Base-by-base conservation (phyloP, 2,797 vertebrate species). In the Microctenopoma steveboyesi region DNA sequence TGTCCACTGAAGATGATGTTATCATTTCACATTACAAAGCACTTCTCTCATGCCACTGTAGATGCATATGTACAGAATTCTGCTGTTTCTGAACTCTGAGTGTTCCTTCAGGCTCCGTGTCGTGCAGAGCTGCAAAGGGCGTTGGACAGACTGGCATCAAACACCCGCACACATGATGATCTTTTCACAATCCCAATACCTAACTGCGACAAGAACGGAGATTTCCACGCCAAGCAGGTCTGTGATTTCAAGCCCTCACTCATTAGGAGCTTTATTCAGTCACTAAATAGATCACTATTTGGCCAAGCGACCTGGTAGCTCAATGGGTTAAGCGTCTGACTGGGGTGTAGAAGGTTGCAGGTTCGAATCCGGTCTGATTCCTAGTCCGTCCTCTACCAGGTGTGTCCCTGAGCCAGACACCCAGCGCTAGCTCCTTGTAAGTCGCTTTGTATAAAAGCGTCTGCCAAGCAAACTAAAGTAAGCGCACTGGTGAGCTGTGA, bases 211-310 rank as follows among this genome's bases (percentile, higher is more conserved):
- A 96, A 94, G 75, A 96, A 96, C 0, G 97, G 97, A 87, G 95
- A 97, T 82, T 98, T 96, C 92, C 96, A 98, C 52, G 90, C 95
- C 48, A 98, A 97, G 79, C 97, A 98, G 96, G 97, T 98, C 79
- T 71, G 90, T 74, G 43, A 65, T 51, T 72, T 76, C 28, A 45
- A 30, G 47, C 68, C 27, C 27, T 39, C 39, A 8, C 47, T 50
- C 7, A 12, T 5, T 40, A 37, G 35, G 47, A 61, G 64, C 50
- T 62, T 64, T 30, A 67, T 30, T 45, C 40, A 71, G 72, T 51
- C 48, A 52, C 43, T 63, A 14, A 74, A 27, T 53, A 49, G 47
- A 60, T 12, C 30, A 28, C 28, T 50, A 4, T 57, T 72, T 64
- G 42, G 74, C 57, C 10, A 6, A 35, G 18, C 18, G 18, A 18